phyloP scores from a whole-genome alignment of 2,797 vertebrate genomes.

The Astyanax mexicanus region DNA sequence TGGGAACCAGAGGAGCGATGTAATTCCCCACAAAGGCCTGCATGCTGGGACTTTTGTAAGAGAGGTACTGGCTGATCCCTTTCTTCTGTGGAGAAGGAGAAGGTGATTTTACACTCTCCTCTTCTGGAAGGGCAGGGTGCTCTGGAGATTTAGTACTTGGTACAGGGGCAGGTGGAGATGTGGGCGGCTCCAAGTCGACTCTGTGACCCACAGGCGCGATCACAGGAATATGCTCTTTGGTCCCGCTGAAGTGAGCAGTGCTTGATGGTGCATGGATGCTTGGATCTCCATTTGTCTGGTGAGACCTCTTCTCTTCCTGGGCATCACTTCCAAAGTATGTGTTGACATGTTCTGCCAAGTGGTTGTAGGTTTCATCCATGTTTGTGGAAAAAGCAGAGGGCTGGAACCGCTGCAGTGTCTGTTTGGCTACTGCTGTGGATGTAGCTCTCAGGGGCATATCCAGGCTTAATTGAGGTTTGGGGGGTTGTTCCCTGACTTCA shows the following conservation, averaged over 20 bases:
- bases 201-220: constrained; percentile 63
- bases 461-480: constrained; percentile 32
- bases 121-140: constrained; percentile 11
- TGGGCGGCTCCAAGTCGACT: constrained; percentile 30
- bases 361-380: constrained; percentile 91
- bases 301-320: constrained; percentile 69
- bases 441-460: constrained; percentile 15
- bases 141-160: constrained; percentile 29
- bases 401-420: constrained; percentile 81
- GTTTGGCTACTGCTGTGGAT: constrained; percentile 70
- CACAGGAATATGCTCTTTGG: constrained; percentile 59
- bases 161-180: not conserved
- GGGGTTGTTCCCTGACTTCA: constrained; percentile 2
- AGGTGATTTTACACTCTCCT: constrained; percentile 44
- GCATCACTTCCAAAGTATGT: constrained; percentile 82
- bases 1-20: constrained; percentile 91
- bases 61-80: constrained; percentile 89
- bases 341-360: constrained; percentile 89
- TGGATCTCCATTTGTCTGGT: constrained; percentile 10
- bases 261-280: not conserved
- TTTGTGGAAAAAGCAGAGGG: constrained; percentile 80
- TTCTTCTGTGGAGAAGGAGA: constrained; percentile 81
- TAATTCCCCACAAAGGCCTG: constrained; percentile 94
- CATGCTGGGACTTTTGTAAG: constrained; percentile 89
- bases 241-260: constrained; percentile 17